phyloP scores from a whole-genome alignment of 1,140 invertebrate species.

The Bombus fervidus region DNA sequence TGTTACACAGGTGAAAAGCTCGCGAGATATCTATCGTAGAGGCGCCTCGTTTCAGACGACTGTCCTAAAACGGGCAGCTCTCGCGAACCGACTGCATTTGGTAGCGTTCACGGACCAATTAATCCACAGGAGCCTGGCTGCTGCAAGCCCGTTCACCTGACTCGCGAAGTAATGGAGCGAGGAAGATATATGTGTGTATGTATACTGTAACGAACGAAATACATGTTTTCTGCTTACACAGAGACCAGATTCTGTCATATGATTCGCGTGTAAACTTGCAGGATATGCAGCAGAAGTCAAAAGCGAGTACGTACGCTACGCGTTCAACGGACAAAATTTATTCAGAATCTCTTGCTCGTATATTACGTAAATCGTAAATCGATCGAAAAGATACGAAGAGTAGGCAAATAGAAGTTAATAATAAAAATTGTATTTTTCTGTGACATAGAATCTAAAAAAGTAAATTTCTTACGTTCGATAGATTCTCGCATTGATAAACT shows the following conservation, averaged over 20 bases:
- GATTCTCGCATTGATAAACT: too few relatives aligned
- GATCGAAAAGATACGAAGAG: too few relatives aligned
- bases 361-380: too few relatives aligned
- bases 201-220: neutral
- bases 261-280: neutral
- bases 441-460: too few relatives aligned
- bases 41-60: conserved; percentile 1
- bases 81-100: neutral
- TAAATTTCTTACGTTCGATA: too few relatives aligned
- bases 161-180: conserved; percentile 7
- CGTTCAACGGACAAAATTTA: too few relatives aligned
- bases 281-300: too few relatives aligned
- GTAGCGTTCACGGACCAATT: conserved; percentile 39
- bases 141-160: conserved; percentile 35
- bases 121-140: conserved; percentile 10
- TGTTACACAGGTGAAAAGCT: neutral
- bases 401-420: too few relatives aligned
- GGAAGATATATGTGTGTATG: neutral
- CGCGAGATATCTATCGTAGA: neutral
- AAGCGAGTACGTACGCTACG: too few relatives aligned
- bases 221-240: neutral
- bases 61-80: conserved; percentile 10
- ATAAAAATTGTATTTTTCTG: too few relatives aligned
- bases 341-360: too few relatives aligned
- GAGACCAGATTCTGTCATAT: neutral